A percentile compares a stretch with the other conserved stretches of the same genome.
phyloP scores from a whole-genome alignment of 1,140 invertebrate species.

The Parasteatoda tepidariorum region DNA sequence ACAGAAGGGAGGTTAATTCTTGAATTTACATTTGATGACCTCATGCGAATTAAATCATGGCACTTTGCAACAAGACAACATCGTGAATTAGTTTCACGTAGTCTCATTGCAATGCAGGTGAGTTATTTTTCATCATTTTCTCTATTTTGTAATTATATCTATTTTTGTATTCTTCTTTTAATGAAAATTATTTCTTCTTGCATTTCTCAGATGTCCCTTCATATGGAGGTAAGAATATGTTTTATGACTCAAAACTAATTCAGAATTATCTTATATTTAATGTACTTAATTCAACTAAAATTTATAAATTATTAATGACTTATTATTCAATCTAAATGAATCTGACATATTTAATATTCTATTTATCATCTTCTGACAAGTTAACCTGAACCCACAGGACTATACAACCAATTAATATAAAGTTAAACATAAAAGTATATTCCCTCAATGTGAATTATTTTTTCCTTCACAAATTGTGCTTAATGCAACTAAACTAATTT shows the following conservation, averaged over 20 bases:
- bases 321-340: too few relatives aligned
- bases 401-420: too few relatives aligned
- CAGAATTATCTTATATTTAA: neutral
- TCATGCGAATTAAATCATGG: slow-evolving; percentile 99
- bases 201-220: slow-evolving; percentile 57
- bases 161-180: neutral
- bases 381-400: too few relatives aligned
- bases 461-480: too few relatives aligned
- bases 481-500: too few relatives aligned
- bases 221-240: slow-evolving; percentile 56
- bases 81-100: slow-evolving; percentile 88
- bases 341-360: too few relatives aligned
- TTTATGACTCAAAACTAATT: neutral
- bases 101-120: slow-evolving; percentile 71
- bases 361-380: too few relatives aligned
- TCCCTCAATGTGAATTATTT: too few relatives aligned
- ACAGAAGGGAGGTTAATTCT: slow-evolving; percentile 96
- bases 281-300: too few relatives aligned
- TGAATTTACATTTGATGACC: slow-evolving; percentile 98
- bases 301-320: too few relatives aligned
- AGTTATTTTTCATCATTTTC: neutral
- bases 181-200: neutral
- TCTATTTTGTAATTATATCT: too few relatives aligned
- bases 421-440: too few relatives aligned
- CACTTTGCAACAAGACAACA: slow-evolving; percentile 94